phyloP scores from a whole-genome alignment of 2,797 vertebrate genomes.

The Peromyscus eremicus region DNA sequence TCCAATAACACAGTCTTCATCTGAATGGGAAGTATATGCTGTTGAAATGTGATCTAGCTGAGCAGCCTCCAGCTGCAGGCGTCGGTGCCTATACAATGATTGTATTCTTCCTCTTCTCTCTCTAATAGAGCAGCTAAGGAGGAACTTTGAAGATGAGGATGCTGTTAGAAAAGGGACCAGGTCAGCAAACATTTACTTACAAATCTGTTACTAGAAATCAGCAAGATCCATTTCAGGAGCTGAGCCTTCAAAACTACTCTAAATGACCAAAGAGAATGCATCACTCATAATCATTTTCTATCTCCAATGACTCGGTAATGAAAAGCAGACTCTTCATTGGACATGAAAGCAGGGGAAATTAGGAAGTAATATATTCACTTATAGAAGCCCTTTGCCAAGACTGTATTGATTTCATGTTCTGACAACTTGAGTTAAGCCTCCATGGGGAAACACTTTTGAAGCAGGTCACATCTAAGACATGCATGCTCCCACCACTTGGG shows the following conservation, averaged over 20 bases:
- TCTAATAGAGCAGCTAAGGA: neutral
- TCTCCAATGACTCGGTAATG: slow-evolving; percentile 58
- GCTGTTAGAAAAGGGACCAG: slow-evolving; percentile 28
- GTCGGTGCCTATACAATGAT: slow-evolving; percentile 65
- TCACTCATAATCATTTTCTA: slow-evolving; percentile 45
- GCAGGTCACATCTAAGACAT: neutral
- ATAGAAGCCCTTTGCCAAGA: slow-evolving; percentile 70
- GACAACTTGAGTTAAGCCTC: slow-evolving; percentile 56
- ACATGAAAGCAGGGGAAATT: slow-evolving; percentile 69
- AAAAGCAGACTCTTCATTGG: slow-evolving; percentile 69
- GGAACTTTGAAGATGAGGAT: slow-evolving; percentile 60
- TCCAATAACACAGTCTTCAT: slow-evolving; percentile 51
- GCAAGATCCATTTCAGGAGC: slow-evolving; percentile 56
- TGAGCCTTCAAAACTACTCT: neutral
- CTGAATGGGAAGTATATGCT: slow-evolving; percentile 51
- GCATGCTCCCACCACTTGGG: neutral
- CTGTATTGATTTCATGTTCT: slow-evolving; percentile 69
- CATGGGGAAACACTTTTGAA: slow-evolving; percentile 34
- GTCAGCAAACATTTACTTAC: slow-evolving; percentile 62
- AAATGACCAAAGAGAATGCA: slow-evolving; percentile 27
- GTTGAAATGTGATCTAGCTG: slow-evolving; percentile 74
- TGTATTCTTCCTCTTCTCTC: neutral
- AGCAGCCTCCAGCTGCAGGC: slow-evolving; percentile 23
- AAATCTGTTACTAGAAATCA: slow-evolving; percentile 58
- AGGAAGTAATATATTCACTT: slow-evolving; percentile 75